Conservation (phyloP, 2,888 invertebrate species). For the Ischnus inquisitorius region DNA sequence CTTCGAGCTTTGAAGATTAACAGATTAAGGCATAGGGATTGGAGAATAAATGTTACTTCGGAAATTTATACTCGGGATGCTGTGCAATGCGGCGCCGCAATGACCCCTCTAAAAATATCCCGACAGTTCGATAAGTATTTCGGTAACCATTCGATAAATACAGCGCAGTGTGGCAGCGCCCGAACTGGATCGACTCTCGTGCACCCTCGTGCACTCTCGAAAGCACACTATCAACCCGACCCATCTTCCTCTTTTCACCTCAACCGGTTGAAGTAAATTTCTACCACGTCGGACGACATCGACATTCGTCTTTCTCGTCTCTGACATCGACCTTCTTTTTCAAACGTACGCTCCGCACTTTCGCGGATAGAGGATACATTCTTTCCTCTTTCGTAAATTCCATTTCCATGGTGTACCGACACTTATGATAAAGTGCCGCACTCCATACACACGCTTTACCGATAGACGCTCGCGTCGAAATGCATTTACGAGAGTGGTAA, state of each 20-base stretch:
- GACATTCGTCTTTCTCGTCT: slow-evolving; percentile 63
- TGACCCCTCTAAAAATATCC: slow-evolving; percentile 53
- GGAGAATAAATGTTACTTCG: neutral
- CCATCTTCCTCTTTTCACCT: slow-evolving; percentile 7
- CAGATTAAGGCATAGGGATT: neutral
- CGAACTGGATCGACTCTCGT: slow-evolving; percentile 51
- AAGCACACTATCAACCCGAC: slow-evolving; percentile 28
- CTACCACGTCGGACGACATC: slow-evolving; percentile 42
- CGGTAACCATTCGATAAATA: slow-evolving; percentile 60
- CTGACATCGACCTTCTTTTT: slow-evolving; percentile 47
- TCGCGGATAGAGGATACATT: slow-evolving; percentile 12
- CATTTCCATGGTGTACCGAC: slow-evolving; percentile 11
- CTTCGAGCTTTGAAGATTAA: neutral
- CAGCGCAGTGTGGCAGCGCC: slow-evolving; percentile 41
- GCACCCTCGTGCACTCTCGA: slow-evolving; percentile 36
- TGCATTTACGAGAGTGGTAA: slow-evolving; percentile 7
- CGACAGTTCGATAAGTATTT: slow-evolving; percentile 63
- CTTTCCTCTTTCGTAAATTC: slow-evolving; percentile 7
- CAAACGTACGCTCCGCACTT: neutral
- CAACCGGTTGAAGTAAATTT: slow-evolving; percentile 35
- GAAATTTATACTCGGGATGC: neutral
- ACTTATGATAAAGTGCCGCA: slow-evolving; percentile 17
- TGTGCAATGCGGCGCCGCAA: neutral
- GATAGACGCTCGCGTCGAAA: neutral
- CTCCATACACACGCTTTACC: neutral